Percentiles rank a stretch among this genome's conserved stretches.
phyloP scores from a whole-genome alignment of 2,797 vertebrate genomes.

The Dipus sagitta region DNA sequence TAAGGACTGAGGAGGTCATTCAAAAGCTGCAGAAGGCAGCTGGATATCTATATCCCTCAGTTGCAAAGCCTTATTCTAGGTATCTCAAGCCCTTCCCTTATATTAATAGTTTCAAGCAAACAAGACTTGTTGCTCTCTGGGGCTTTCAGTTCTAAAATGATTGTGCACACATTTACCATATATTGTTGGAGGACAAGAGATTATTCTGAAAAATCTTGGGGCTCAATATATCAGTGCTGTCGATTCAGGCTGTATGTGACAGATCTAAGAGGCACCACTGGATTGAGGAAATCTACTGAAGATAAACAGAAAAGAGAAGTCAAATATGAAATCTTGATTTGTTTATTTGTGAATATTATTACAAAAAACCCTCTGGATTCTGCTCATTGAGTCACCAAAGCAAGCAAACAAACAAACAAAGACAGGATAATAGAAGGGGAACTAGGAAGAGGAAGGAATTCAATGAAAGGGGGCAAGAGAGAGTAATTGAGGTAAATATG shows the following conservation, averaged over 20 bases:
- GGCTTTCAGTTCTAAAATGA: background rate
- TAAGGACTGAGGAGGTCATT: background rate
- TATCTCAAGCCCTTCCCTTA: background rate
- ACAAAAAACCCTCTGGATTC: background rate
- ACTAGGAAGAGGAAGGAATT: too few species aligned
- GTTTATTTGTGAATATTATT: conserved; percentile 46
- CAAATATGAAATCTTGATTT: conserved; percentile 49
- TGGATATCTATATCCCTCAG: background rate
- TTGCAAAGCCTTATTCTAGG: background rate
- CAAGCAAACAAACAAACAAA: background rate
- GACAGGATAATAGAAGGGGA: background rate
- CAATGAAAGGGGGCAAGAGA: too few species aligned
- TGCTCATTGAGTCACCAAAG: background rate
- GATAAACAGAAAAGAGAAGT: conserved; percentile 35
- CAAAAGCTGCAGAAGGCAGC: background rate
- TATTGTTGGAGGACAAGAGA: background rate
- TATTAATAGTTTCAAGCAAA: background rate
- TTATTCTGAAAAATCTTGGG: background rate
- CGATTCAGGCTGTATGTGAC: background rate
- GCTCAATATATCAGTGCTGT: background rate
- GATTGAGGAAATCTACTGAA: background rate
- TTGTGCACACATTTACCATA: background rate
- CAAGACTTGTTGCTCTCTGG: background rate
- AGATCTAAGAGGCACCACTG: background rate
- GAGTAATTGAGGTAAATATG: too few species aligned